These are phyloP conservation scores for Brienomyrus longianalis DNA, from an alignment of 2,113 vertebrate genomes.

Conservation along the genomic window DNA sequence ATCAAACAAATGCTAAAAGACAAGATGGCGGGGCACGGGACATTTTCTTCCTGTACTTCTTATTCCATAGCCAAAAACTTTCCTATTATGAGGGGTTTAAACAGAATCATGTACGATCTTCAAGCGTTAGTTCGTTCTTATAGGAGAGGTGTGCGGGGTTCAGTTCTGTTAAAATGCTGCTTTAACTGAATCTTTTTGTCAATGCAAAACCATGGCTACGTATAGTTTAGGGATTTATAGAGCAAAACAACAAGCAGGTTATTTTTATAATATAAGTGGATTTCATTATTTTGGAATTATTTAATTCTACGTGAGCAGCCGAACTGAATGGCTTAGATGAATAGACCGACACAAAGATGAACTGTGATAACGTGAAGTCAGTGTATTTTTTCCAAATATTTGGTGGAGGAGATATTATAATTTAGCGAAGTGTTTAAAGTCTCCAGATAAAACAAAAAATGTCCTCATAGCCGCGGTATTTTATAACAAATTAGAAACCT, in stretches of 20 bases:
- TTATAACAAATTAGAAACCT: background rate
- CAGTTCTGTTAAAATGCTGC: background rate
- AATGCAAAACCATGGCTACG: background rate
- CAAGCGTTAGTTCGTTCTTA: background rate
- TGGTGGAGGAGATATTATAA: background rate
- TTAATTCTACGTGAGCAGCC: background rate
- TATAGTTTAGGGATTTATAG: background rate
- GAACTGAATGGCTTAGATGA: background rate
- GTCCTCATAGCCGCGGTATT: background rate
- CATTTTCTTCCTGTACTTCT: background rate
- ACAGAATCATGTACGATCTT: background rate
- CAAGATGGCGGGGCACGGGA: background rate
- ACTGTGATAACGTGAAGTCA: background rate
- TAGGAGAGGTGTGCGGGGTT: background rate
- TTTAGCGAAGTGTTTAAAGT: background rate
- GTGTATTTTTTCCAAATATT: background rate
- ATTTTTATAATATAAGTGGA: background rate
- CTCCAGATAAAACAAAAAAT: background rate
- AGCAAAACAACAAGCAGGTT: background rate
- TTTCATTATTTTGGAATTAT: background rate
- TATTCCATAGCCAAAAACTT: background rate
- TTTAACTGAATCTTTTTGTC: background rate
- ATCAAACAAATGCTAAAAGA: background rate
- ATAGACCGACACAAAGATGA: background rate
- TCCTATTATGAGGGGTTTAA: background rate